These are phyloP conservation scores for Ornithoptera alexandrae DNA, from an alignment of 2,888 invertebrate species.

Conservation along the genomic window DNA sequence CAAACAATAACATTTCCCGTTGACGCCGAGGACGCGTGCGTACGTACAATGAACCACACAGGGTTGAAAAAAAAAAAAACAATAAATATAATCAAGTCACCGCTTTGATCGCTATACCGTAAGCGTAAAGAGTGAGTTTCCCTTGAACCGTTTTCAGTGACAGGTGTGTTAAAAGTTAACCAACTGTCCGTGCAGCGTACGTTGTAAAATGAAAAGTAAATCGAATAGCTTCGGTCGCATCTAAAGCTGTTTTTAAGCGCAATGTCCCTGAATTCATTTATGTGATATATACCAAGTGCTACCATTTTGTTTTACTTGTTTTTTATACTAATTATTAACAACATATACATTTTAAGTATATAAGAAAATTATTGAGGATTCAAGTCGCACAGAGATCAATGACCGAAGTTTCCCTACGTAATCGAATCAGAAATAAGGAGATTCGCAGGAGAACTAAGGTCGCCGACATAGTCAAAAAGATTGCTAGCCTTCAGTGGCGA, in stretches of 20 bases:
- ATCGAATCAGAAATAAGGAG: no score
- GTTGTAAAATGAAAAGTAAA: constrained; percentile 24
- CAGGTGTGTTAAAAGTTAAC: constrained; percentile 24
- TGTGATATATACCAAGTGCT: neutral
- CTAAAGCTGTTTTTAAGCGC: constrained; percentile 1
- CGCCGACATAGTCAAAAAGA: no score
- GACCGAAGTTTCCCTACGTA: no score
- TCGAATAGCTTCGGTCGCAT: constrained; percentile 5
- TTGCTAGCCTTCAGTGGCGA: no score
- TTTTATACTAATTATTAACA: no score
- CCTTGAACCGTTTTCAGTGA: constrained; percentile 2
- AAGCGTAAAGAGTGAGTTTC: constrained; percentile 9
- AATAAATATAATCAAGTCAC: constrained; percentile 17
- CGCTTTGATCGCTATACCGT: constrained; percentile 16
- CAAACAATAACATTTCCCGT: constrained; percentile 43
- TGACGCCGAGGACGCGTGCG: constrained; percentile 40
- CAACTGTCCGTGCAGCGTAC: constrained; percentile 17
- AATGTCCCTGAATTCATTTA: neutral
- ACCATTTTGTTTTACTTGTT: neutral
- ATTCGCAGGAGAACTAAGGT: no score
- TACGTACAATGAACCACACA: constrained; percentile 27
- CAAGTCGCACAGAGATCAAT: no score
- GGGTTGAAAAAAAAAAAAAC: constrained; percentile 13
- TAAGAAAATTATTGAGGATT: no score
- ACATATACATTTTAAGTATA: no score